Percentiles rank a stretch among this genome's conserved stretches.
Conservation (phyloP, 2,113 vertebrate genomes). For the Oncorhynchus masou region DNA sequence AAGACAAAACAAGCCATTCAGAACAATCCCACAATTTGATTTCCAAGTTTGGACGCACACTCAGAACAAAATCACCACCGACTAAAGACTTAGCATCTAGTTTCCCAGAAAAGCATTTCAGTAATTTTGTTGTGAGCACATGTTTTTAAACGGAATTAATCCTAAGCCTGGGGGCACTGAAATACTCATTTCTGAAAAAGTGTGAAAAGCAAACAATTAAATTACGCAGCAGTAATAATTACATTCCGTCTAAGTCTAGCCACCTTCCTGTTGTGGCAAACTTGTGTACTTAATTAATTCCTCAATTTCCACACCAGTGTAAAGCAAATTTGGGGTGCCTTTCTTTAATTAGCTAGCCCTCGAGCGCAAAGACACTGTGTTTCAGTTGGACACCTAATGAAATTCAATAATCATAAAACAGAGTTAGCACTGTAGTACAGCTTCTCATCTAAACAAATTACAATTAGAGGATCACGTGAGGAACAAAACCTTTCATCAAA, state of each 20-base stretch:
- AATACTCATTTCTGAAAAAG: not conserved
- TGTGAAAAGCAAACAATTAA: constrained; percentile 9
- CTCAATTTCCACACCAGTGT: constrained; percentile 46
- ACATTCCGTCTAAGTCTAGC: constrained; percentile 25
- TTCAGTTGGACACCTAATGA: constrained; percentile 60
- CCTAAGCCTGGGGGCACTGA: not conserved
- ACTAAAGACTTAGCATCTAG: not conserved
- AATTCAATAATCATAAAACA: constrained; percentile 64
- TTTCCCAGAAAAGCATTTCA: not conserved
- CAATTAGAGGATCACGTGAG: constrained; percentile 28
- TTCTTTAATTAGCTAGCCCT: constrained; percentile 57
- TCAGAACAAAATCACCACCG: not conserved
- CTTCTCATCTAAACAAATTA: constrained; percentile 50
- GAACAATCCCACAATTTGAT: not conserved
- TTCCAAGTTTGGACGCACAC: not conserved
- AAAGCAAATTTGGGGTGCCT: constrained; percentile 38
- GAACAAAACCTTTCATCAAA: constrained; percentile 24
- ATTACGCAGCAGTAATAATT: constrained; percentile 25
- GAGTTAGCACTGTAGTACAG: constrained; percentile 44
- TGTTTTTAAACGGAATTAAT: not conserved
- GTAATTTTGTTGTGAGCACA: not conserved
- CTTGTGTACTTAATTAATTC: constrained; percentile 52
- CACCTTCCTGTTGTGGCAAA: constrained; percentile 39
- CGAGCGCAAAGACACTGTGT: constrained; percentile 32
- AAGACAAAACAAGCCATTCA: not conserved